Evolutionary conservation across 2,888 invertebrate species (phyloP).

Genomic region (Hirudinaria manillensis): DNA sequence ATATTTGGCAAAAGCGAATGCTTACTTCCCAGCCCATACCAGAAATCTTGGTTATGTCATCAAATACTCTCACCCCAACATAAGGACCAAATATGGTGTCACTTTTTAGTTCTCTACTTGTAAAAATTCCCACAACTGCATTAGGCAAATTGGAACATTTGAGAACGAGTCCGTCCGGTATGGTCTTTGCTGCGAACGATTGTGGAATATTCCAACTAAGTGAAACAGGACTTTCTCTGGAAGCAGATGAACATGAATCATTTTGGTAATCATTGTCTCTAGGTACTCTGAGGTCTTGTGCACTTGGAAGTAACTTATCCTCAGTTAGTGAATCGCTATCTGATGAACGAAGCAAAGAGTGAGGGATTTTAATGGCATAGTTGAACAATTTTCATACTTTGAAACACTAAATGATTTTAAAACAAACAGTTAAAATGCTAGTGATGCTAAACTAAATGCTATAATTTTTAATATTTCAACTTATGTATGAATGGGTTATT

Average conservation of each 20-base stretch:
- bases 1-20: background rate
- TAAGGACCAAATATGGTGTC: slow-evolving; percentile 25
- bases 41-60: background rate
- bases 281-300: background rate
- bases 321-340: background rate
- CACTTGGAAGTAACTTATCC: background rate
- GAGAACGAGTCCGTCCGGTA: slow-evolving; percentile 20
- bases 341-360: background rate
- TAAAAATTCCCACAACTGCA: slow-evolving; percentile 19
- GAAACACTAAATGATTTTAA: background rate
- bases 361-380: background rate
- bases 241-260: too few species aligned
- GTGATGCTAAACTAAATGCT: too few species aligned
- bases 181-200: slow-evolving; percentile 2
- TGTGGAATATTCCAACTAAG: background rate
- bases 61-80: slow-evolving; percentile 1
- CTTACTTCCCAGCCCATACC: slow-evolving; percentile 23
- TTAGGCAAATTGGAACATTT: slow-evolving; percentile 20
- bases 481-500: too few species aligned
- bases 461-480: too few species aligned
- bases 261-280: background rate
- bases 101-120: background rate
- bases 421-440: too few species aligned
- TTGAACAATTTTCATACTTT: background rate
- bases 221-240: background rate